Percentiles rank a stretch among this genome's conserved stretches.
Conservation (phyloP, 2,888 invertebrate genomes). For the Anticlea derivata region DNA sequence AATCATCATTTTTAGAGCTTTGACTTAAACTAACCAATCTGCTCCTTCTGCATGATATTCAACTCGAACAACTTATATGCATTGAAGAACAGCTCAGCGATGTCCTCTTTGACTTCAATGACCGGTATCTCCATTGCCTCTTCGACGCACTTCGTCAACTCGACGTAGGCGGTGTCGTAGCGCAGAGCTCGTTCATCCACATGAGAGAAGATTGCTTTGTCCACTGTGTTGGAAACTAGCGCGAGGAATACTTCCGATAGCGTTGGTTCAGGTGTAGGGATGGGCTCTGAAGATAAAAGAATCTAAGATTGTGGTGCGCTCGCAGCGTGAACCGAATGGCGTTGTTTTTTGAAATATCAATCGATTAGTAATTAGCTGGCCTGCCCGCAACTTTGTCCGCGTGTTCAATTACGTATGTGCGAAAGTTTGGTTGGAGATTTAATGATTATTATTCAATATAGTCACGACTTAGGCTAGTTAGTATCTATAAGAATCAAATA, state of each 20-base stretch:
- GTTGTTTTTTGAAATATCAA: too few relatives aligned
- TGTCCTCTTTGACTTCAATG: slow-evolving; percentile 59
- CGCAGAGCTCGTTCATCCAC: slow-evolving; percentile 55
- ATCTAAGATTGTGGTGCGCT: too few relatives aligned
- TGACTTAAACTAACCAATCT: slow-evolving; percentile 58
- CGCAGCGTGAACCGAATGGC: too few relatives aligned
- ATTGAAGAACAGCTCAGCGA: slow-evolving; percentile 53
- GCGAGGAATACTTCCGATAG: slow-evolving; percentile 54
- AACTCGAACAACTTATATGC: slow-evolving; percentile 63
- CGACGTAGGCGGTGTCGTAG: slow-evolving; percentile 72
- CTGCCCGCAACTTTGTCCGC: too few relatives aligned
- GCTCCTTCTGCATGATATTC: slow-evolving; percentile 61
- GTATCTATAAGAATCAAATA: too few relatives aligned
- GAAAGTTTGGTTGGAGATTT: too few relatives aligned
- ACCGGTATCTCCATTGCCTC: slow-evolving; percentile 75
- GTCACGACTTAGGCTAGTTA: too few relatives aligned
- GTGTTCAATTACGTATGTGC: too few relatives aligned
- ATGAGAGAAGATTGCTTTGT: slow-evolving; percentile 62
- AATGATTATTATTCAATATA: too few relatives aligned
- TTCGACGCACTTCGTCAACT: slow-evolving; percentile 63
- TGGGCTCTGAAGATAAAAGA: slow-evolving; percentile 59
- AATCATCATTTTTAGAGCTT: too few relatives aligned
- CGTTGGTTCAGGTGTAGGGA: slow-evolving; percentile 63
- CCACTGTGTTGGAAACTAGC: slow-evolving; percentile 59
- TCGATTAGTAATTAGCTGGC: too few relatives aligned